These are phyloP conservation scores for Theropithecus gelada DNA, from an alignment of 2,113 vertebrate species.

Conservation along the genomic window DNA sequence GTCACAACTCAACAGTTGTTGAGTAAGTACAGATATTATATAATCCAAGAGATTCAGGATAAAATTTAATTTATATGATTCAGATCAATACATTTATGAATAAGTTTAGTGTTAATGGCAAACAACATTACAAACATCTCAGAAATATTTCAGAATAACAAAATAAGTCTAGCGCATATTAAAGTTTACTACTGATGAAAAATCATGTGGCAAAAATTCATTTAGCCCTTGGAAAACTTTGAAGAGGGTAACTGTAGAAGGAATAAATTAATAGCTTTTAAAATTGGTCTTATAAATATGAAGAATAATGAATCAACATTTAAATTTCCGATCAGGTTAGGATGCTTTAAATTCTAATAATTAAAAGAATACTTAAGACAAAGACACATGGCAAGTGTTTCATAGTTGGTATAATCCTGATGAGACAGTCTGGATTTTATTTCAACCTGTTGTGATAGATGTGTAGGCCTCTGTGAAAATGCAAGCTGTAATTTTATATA, in stretches of 20 bases:
- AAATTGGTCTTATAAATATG: background rate
- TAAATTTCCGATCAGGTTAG: background rate
- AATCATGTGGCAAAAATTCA: conserved; percentile 7
- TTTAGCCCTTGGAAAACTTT: background rate
- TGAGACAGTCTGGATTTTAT: background rate
- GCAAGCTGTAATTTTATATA: conserved; percentile 15
- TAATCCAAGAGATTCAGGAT: background rate
- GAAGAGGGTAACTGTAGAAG: background rate
- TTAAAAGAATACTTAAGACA: background rate
- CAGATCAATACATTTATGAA: background rate
- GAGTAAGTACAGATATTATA: background rate
- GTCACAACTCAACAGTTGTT: conserved; percentile 35
- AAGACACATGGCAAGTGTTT: background rate
- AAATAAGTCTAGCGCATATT: conserved; percentile 15
- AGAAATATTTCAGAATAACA: conserved; percentile 36
- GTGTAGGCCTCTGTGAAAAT: conserved; percentile 17
- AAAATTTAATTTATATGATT: conserved; percentile 49
- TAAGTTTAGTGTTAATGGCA: conserved; percentile 5
- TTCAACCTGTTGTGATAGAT: background rate
- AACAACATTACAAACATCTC: background rate
- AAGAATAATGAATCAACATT: conserved; percentile 21
- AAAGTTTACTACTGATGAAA: conserved; percentile 7
- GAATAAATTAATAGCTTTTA: background rate
- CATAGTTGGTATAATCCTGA: background rate
- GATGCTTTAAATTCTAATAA: conserved; percentile 8